Conservation (phyloP, 2,888 invertebrate species). For the Drosophila paramelanica region DNA sequence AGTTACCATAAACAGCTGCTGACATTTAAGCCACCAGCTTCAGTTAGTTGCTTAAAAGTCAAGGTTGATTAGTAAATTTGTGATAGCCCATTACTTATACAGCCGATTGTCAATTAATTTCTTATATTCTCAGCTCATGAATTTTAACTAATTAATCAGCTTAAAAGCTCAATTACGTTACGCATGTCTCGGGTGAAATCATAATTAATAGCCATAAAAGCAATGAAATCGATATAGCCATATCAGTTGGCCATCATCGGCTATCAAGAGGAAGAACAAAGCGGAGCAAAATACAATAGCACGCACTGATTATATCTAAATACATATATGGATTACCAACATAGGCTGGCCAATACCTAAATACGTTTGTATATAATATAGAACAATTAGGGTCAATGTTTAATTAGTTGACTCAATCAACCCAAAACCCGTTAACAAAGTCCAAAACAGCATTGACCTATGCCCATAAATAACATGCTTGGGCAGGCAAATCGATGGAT, state of each 20-base stretch:
- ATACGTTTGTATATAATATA: not conserved
- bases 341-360: slow-evolving; percentile 15
- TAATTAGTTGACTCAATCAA: slow-evolving; percentile 32
- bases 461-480: slow-evolving; percentile 36
- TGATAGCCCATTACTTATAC: slow-evolving; percentile 1
- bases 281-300: slow-evolving; percentile 3
- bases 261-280: slow-evolving; percentile 31
- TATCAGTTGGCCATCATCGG: slow-evolving; percentile 29
- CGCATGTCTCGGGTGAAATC: slow-evolving; percentile 43
- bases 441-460: slow-evolving; percentile 16
- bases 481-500: slow-evolving; percentile 17
- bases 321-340: slow-evolving; percentile 31
- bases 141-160: slow-evolving; percentile 32
- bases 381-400: slow-evolving; percentile 39
- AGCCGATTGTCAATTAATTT: slow-evolving; percentile 6
- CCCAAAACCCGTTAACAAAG: slow-evolving; percentile 5
- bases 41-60: slow-evolving; percentile 26
- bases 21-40: slow-evolving; percentile 29
- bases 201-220: slow-evolving; percentile 52
- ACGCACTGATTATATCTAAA: slow-evolving; percentile 25
- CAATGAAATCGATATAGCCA: slow-evolving; percentile 35
- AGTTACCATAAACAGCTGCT: slow-evolving; percentile 14
- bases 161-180: slow-evolving; percentile 47
- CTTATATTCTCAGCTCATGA: not conserved
- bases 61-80: slow-evolving; percentile 20